Evolutionary conservation across 37 sponge, comb jelly and placozoan species (phyloP), one percentile per base, ranked within the genome.

Genomic region (Bolinopsis microptera): DNA sequence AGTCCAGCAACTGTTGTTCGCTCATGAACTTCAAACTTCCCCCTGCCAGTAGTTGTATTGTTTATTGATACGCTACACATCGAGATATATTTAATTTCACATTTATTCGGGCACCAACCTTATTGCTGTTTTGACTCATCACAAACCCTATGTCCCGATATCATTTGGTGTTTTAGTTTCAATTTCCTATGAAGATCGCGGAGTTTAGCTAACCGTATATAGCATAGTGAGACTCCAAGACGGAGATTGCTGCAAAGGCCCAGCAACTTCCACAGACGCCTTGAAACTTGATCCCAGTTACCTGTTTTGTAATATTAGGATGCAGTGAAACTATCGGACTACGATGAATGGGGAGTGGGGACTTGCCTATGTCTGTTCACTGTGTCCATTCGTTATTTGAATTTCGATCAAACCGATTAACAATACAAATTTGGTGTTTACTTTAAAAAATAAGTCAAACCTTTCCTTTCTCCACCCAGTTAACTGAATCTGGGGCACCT

Each of bases 391-490:
- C n/a, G n/a, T n/a, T 21, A 67, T 21, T 67, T 67, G 18, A 67
- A 67, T 22, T 13, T 67, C 18, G 21, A 21, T 67, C 68, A 67
- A 67, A 67, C 21, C 21, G 68, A 21, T 67, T 67, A 21, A 21
- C 21, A 21, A 67, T 21, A 22, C 18, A 22, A 67, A 67, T 22
- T 67, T 21, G n/a, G n/a, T n/a, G n/a, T n/a, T n/a, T n/a, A n/a
- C n/a, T n/a, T n/a, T n/a, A n/a, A n/a, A n/a, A n/a, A n/a, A n/a
- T n/a, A n/a, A n/a, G n/a, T n/a, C n/a, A 3, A 30, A 72, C 75
- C 75, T 72, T 72, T 8, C 75, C 75, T 28, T 72, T 72, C 26
- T n/a, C 75, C 31, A 72, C 75, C 75, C 75, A 72, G 31, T 72
- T n/a, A 21, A 72, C 3, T 24, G 75, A 24, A 5, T 72, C 75